Evolutionary conservation across 2,797 vertebrate species (phyloP).

Genomic region (Sparidentex hasta): DNA sequence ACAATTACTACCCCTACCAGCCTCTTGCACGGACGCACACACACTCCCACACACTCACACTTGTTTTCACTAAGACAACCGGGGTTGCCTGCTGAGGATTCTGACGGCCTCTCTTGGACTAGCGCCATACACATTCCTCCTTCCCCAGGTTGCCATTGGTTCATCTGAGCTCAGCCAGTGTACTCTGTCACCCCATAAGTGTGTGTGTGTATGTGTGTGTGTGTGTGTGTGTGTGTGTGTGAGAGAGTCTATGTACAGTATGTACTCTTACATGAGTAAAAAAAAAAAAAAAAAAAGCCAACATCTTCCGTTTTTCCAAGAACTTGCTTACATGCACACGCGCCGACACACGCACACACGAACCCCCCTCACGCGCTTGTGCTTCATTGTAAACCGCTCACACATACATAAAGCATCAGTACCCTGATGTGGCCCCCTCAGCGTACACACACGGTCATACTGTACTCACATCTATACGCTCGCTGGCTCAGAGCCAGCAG

Average conservation of each 20-base stretch:
- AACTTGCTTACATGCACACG: conserved; percentile 50
- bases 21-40: conserved; percentile 66
- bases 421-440: conserved; percentile 75
- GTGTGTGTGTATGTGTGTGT: conserved; percentile 62
- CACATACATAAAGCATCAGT: conserved; percentile 61
- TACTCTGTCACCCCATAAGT: conserved; percentile 86
- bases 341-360: conserved; percentile 25
- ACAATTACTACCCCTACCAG: conserved; percentile 58
- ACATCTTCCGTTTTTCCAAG: conserved; percentile 65
- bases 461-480: conserved; percentile 67
- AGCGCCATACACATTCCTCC: conserved; percentile 86
- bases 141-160: conserved; percentile 88
- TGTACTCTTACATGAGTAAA: conserved; percentile 37
- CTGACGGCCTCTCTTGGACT: conserved; percentile 84
- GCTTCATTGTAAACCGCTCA: conserved; percentile 62
- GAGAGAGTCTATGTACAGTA: conserved; percentile 59
- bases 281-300: conserved; percentile 32
- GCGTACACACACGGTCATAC: conserved; percentile 53
- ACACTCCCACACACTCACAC: conserved; percentile 76
- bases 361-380: conserved; percentile 46
- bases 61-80: conserved; percentile 86
- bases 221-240: conserved; percentile 52
- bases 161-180: conserved; percentile 88
- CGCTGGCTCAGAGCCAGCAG: conserved; percentile 65
- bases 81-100: conserved; percentile 84